These are phyloP conservation scores for Syngnathoides biaculeatus DNA, from an alignment of 2,113 vertebrate species.

Conservation along the genomic window DNA sequence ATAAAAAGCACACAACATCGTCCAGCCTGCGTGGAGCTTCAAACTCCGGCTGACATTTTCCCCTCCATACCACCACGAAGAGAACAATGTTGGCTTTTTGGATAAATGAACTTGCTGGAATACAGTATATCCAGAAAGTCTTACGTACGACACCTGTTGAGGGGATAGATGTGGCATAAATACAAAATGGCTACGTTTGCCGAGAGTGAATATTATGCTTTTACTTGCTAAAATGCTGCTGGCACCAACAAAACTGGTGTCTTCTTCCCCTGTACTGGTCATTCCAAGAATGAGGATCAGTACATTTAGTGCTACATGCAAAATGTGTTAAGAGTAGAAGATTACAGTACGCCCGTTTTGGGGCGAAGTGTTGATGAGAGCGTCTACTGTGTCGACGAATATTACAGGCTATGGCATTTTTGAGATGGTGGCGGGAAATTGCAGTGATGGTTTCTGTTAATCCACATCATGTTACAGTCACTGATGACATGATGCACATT, in stretches of 20 bases:
- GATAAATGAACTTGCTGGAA: conserved; percentile 50
- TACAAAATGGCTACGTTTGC: conserved; percentile 14
- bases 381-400: conserved; percentile 15
- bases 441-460: conserved; percentile 54
- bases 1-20: too few relatives aligned
- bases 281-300: conserved; percentile 50
- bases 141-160: conserved; percentile 21
- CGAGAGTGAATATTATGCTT: conserved; percentile 1
- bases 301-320: conserved; percentile 19
- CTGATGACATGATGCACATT: conserved; percentile 56
- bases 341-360: conserved; percentile 9
- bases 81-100: neutral
- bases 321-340: conserved; percentile 19
- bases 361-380: conserved; percentile 41
- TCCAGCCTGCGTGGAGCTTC: neutral
- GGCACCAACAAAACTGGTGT: conserved; percentile 20
- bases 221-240: conserved; percentile 10
- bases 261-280: conserved; percentile 12
- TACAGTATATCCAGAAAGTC: conserved; percentile 54
- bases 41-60: neutral
- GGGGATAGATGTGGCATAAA: conserved; percentile 26
- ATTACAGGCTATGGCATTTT: conserved; percentile 40
- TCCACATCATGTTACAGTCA: conserved; percentile 56
- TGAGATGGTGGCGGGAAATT: conserved; percentile 54
- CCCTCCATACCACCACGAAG: too few relatives aligned